A percentile compares a stretch with the other conserved stretches of the same genome.
phyloP scores from a whole-genome alignment of 2,797 vertebrate species.

The Lepilemur septentrionalis region DNA sequence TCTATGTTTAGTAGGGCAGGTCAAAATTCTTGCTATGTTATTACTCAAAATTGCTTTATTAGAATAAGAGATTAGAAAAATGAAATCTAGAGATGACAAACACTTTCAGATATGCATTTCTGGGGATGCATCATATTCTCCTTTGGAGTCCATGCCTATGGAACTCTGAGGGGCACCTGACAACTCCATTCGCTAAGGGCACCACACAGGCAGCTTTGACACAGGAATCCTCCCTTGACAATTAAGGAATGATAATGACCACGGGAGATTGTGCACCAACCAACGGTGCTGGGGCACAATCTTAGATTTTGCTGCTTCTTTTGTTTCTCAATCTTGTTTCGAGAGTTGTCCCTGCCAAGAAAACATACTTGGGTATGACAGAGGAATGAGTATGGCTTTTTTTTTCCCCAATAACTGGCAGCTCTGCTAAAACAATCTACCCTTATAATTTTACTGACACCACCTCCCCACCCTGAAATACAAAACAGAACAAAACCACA shows the following conservation, averaged over 20 bases:
- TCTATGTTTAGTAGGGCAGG: background rate
- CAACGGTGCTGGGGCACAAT: background rate
- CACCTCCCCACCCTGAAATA: too few species aligned
- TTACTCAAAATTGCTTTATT: background rate
- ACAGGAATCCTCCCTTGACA: background rate
- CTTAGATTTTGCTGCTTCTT: background rate
- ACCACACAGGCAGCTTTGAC: background rate
- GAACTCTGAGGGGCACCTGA: background rate
- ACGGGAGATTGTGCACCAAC: fast-evolving
- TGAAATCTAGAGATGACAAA: background rate
- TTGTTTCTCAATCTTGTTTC: background rate
- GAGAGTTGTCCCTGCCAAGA: background rate
- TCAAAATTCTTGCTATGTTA: background rate
- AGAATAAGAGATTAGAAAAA: background rate
- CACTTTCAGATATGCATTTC: background rate
- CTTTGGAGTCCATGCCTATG: background rate
- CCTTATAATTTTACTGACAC: background rate
- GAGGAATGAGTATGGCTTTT: background rate
- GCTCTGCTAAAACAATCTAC: background rate
- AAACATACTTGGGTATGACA: background rate
- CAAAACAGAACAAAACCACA: background rate
- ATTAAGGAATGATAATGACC: background rate
- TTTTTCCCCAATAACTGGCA: background rate
- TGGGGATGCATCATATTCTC: background rate
- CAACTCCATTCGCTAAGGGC: background rate